phyloP scores from a whole-genome alignment of 1,140 invertebrate genomes.

The Papilio aristodemus region DNA sequence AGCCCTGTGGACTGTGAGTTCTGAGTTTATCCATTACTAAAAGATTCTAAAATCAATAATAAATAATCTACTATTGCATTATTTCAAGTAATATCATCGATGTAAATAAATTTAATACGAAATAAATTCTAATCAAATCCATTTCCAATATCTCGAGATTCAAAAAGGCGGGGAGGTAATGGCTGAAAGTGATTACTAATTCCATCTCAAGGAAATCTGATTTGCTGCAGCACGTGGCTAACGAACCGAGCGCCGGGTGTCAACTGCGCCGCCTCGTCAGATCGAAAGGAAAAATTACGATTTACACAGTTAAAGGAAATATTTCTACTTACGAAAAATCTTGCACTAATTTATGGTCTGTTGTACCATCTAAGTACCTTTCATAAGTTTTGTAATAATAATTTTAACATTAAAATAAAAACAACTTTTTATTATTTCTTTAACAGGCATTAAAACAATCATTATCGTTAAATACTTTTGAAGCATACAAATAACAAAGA shows the following conservation, averaged over 20 bases:
- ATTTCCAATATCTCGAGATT: slow-evolving; percentile 26
- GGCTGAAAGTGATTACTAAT: slow-evolving; percentile 33
- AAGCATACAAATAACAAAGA: no score
- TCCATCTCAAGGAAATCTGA: slow-evolving; percentile 34
- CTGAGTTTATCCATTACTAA: no score
- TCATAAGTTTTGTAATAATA: no score
- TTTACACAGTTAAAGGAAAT: neutral
- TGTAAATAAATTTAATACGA: slow-evolving; percentile 18
- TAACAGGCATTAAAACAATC: no score
- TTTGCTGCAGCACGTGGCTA: slow-evolving; percentile 29
- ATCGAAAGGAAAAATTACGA: slow-evolving; percentile 6
- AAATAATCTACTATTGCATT: no score
- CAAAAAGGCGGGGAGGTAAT: slow-evolving; percentile 29
- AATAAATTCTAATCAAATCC: slow-evolving; percentile 18
- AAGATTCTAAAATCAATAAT: no score
- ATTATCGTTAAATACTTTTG: no score
- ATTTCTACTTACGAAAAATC: neutral
- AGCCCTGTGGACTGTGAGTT: no score
- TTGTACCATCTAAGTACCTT: neutral
- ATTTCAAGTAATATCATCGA: neutral
- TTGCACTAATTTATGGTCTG: neutral
- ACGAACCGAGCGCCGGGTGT: slow-evolving; percentile 28
- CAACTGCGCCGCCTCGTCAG: slow-evolving; percentile 22
- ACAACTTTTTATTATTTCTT: no score
- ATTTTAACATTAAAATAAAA: no score